Conservation (phyloP, 2,888 invertebrate genomes). For the Amphipoea oculea region DNA sequence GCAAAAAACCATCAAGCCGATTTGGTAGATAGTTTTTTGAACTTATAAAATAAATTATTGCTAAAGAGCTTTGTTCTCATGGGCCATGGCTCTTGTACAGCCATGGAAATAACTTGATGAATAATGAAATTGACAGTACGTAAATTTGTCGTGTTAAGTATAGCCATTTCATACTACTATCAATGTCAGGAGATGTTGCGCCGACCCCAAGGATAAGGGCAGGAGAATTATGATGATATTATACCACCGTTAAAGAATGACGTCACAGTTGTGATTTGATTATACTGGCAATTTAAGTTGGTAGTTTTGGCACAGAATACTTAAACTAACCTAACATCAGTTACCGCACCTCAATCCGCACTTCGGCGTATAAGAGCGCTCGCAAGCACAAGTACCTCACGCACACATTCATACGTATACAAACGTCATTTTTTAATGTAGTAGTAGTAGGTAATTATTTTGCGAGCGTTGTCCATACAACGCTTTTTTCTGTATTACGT, state of each 20-base stretch:
- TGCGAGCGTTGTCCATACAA: no score
- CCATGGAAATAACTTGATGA: neutral
- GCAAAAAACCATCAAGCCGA: neutral
- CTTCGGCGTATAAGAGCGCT: no score
- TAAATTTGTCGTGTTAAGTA: neutral
- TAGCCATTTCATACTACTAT: neutral
- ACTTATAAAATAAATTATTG: neutral
- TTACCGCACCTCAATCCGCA: no score
- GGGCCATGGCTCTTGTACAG: neutral
- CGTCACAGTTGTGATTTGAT: no score
- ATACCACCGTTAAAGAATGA: no score
- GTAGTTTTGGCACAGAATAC: neutral
- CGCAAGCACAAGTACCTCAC: no score
- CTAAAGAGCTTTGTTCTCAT: neutral
- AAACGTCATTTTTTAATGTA: no score
- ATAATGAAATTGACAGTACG: neutral
- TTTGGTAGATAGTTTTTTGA: neutral
- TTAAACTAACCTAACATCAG: no score
- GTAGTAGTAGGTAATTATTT: no score
- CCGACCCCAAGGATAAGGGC: neutral
- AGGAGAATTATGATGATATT: neutral
- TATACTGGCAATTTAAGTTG: no score
- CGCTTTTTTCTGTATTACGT: no score
- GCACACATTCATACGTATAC: no score
- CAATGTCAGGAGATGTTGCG: neutral